phyloP scores from a whole-genome alignment of 2,888 invertebrate genomes.

The Eueremaeus valkanovi region DNA sequence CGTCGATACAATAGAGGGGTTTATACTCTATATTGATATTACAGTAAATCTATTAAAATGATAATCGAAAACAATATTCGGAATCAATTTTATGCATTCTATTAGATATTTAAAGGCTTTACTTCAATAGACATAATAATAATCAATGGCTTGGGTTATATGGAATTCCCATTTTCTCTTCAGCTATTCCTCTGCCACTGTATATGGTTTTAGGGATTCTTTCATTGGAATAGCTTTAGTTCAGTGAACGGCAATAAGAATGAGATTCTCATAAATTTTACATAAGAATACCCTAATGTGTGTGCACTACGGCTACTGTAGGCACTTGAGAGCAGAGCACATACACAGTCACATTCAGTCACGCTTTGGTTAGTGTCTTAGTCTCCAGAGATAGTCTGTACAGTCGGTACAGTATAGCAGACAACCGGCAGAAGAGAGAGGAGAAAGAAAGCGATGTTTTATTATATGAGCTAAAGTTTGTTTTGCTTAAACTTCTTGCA shows the following conservation, averaged over 20 bases:
- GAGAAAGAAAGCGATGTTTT: neutral
- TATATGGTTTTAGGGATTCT: neutral
- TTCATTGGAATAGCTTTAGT: neutral
- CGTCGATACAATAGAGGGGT: too few species aligned
- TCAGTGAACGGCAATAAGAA: slow-evolving; percentile 18
- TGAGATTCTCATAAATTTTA: slow-evolving; percentile 25
- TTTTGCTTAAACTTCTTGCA: neutral
- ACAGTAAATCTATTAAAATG: too few species aligned
- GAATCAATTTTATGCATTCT: too few species aligned
- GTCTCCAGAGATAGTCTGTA: neutral
- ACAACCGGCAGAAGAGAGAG: neutral
- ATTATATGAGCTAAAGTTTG: neutral
- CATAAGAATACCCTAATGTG: neutral
- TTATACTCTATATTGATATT: too few species aligned
- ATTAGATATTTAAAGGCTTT: too few species aligned
- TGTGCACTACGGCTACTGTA: neutral
- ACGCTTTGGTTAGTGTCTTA: slow-evolving; percentile 10
- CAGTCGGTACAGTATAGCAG: too few species aligned
- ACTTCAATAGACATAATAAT: too few species aligned
- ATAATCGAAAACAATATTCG: too few species aligned
- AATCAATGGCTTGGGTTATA: neutral
- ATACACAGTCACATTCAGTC: neutral
- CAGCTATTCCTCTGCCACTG: neutral
- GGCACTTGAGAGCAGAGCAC: neutral
- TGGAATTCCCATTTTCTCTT: neutral